Evolutionary conservation across 1,140 invertebrate genomes (phyloP).

Genomic region (Apolygus lucorum): DNA sequence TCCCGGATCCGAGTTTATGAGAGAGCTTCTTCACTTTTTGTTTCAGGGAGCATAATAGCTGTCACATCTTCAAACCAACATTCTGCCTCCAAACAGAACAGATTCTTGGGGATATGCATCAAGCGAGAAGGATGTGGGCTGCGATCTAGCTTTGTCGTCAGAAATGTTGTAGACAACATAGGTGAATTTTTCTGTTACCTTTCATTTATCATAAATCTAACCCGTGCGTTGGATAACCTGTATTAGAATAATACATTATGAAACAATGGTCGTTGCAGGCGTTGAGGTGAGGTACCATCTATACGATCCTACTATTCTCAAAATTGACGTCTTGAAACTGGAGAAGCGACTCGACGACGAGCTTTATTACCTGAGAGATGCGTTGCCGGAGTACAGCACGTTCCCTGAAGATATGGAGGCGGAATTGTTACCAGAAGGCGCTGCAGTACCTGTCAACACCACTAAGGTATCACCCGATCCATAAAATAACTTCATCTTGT

Average conservation of each 20-base stretch:
- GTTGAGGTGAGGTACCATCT: slow-evolving; percentile 82
- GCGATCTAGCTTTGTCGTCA: slow-evolving; percentile 69
- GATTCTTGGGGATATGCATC: slow-evolving; percentile 97
- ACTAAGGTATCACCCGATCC: too few relatives aligned
- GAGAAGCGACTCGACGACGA: slow-evolving; percentile 91
- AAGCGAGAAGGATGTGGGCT: slow-evolving; percentile 69
- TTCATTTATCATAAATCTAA: neutral
- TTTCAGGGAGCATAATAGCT: slow-evolving; percentile 76
- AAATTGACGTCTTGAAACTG: slow-evolving; percentile 79
- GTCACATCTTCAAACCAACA: slow-evolving; percentile 85
- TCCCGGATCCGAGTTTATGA: too few relatives aligned
- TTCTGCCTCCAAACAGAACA: slow-evolving; percentile 71
- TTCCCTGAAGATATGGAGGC: slow-evolving; percentile 87
- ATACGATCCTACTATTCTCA: slow-evolving; percentile 87
- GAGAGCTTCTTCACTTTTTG: too few relatives aligned
- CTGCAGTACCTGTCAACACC: slow-evolving; percentile 75
- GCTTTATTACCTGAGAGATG: slow-evolving; percentile 85
- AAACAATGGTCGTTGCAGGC: slow-evolving; percentile 47
- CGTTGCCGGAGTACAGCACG: slow-evolving; percentile 85
- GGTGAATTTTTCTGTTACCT: too few relatives aligned
- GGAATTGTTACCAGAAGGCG: slow-evolving; percentile 65
- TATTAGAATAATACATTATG: neutral
- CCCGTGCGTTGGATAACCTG: neutral
- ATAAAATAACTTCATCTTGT: too few relatives aligned
- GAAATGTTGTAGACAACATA: slow-evolving; percentile 88